These are phyloP conservation scores for Microtus pennsylvanicus DNA, from an alignment of 2,113 vertebrate genomes.

Conservation along the genomic window DNA sequence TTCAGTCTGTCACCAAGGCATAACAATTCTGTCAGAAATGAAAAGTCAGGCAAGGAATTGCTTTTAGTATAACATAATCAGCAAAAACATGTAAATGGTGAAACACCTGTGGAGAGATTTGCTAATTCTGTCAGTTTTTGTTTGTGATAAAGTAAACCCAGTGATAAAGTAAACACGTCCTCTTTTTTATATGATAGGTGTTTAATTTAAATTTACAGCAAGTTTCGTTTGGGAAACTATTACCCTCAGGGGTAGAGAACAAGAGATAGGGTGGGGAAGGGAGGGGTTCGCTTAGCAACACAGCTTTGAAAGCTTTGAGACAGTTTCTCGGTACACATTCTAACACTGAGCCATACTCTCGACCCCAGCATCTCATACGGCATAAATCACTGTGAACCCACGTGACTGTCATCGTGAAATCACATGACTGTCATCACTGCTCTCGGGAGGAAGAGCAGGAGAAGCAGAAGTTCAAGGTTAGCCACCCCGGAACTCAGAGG, in stretches of 20 bases:
- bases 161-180: background rate
- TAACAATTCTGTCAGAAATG: slow-evolving; percentile 13
- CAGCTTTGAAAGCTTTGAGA: slow-evolving; percentile 22
- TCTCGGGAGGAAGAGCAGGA: no score
- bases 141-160: background rate
- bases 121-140: background rate
- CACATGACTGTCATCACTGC: background rate
- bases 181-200: background rate
- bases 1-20: background rate
- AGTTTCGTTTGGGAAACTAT: background rate
- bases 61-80: slow-evolving; percentile 15
- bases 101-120: slow-evolving; percentile 25
- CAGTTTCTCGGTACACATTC: background rate
- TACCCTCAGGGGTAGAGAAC: background rate
- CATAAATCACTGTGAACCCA: background rate
- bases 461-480: background rate
- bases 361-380: background rate
- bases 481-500: background rate
- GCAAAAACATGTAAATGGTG: slow-evolving; percentile 29
- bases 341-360: background rate
- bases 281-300: background rate
- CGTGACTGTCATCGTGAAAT: no score
- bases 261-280: background rate
- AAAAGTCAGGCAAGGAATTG: slow-evolving; percentile 10
- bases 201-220: slow-evolving; percentile 38